Evolutionary conservation across 2,888 invertebrate genomes (phyloP), one percentile per base, ranked within the genome.

Genomic region (Ceraclea dissimilis): DNA sequence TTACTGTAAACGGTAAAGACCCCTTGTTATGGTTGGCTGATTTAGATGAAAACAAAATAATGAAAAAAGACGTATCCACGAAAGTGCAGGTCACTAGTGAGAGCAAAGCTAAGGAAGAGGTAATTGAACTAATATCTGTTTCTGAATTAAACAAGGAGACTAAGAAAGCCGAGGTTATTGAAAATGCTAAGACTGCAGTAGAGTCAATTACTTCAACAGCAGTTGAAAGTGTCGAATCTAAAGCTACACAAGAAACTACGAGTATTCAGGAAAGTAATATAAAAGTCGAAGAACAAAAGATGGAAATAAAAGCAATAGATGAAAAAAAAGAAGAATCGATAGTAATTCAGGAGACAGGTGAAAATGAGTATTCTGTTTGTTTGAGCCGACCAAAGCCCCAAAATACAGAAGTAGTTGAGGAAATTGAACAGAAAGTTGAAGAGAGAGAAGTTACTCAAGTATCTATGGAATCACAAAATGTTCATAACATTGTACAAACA

Each of bases 11-110:
- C 39, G 61, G 61, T 53, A 68, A 65, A 46, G 70, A 71, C 63
- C 67, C 70, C n/a, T 56, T 71, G 43, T 71, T 71, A 62, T 70
- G 70, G 69, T 56, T 73, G n/a, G 56, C 60, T 13, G 62, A 62
- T 49, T 51, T 61, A 39, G 61, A 60, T 51, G 57, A 56, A 17
- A 22, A 47, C 60, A 56, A 66, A 50, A 51, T 51, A 11, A 26
- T 54, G 51, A 49, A 59, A 17, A 56, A 58, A 44, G 56, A 47
- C 19, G 55, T 59, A 48, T 49, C 46, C 31, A 59, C 48, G 22
- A 56, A 58, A 20, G 22, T 66, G 33, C 49, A 67, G 17, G 63
- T 67, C 56, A 58, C 61, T 10, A 64, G 65, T 33, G 53, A 20
- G 31, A 33, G 11, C 16, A 16, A 2, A 22, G 16, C 13, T 22